These are phyloP conservation scores for Rostratula benghalensis DNA, from an alignment of 2,113 vertebrate species.

Conservation along the genomic window DNA sequence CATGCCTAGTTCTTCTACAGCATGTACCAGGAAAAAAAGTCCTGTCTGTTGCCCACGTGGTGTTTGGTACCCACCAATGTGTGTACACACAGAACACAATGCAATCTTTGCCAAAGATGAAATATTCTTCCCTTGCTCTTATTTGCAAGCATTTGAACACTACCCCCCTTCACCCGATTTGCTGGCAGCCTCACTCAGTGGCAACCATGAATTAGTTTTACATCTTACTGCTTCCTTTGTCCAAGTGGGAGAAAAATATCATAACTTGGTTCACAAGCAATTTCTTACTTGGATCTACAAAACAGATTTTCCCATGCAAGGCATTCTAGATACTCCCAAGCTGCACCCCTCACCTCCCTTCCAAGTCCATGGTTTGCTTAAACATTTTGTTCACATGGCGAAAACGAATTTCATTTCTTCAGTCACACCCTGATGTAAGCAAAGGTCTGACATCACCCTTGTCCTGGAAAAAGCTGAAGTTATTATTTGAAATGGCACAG, in stretches of 20 bases:
- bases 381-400: neutral
- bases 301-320: neutral
- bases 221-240: neutral
- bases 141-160: neutral
- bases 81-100: neutral
- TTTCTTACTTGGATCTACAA: neutral
- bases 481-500: neutral
- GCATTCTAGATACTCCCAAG: neutral
- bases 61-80: too few species aligned
- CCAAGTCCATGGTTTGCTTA: neutral
- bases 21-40: rapidly evolving
- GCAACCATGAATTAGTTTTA: neutral
- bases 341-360: too few species aligned
- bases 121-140: neutral
- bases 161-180: neutral
- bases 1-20: neutral
- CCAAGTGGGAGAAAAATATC: neutral
- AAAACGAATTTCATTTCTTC: neutral
- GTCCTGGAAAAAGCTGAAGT: neutral
- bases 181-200: neutral
- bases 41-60: neutral
- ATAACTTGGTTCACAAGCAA: neutral
- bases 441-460: neutral
- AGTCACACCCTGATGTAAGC: neutral
- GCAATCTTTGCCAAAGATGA: neutral